Conservation (phyloP, 2,888 invertebrate genomes). For the Ornithoptera priamus region DNA sequence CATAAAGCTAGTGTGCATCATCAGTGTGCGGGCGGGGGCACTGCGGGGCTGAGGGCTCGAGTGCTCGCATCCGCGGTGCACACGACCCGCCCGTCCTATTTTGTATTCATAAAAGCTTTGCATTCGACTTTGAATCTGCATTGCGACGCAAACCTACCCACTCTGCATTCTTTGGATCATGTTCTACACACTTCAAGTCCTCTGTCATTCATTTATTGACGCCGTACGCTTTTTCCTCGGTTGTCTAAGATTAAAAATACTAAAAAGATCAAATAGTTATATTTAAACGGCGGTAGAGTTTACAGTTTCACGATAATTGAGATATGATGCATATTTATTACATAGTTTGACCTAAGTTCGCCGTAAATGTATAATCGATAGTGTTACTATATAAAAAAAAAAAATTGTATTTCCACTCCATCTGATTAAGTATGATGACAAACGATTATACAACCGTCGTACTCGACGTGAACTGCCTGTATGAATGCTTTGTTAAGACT, state of each 20-base stretch:
- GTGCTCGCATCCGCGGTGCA: not conserved
- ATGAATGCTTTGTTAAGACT: not conserved
- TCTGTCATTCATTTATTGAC: not conserved
- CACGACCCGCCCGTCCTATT: slow-evolving; percentile 27
- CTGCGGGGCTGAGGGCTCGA: not conserved
- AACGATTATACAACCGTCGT: not conserved
- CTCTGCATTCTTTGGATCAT: slow-evolving; percentile 1
- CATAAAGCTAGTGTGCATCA: not conserved
- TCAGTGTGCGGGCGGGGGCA: not conserved
- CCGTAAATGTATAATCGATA: no score
- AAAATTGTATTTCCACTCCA: not conserved
- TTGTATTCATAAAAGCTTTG: slow-evolving; percentile 53
- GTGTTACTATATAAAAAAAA: no score
- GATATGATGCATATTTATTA: no score
- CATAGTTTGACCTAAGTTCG: no score
- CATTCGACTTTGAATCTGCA: slow-evolving; percentile 42
- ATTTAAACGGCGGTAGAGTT: no score
- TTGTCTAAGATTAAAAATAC: not conserved
- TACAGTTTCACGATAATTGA: no score
- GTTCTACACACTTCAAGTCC: not conserved
- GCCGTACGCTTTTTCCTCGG: not conserved
- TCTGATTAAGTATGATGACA: not conserved
- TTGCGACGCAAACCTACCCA: slow-evolving; percentile 35
- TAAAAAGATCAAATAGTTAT: no score
- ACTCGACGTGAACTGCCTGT: not conserved